Percentiles rank a stretch among this genome's conserved stretches.
Evolutionary conservation across 2,888 invertebrate genomes (phyloP).

Genomic region (Gymnocheta viridis): DNA sequence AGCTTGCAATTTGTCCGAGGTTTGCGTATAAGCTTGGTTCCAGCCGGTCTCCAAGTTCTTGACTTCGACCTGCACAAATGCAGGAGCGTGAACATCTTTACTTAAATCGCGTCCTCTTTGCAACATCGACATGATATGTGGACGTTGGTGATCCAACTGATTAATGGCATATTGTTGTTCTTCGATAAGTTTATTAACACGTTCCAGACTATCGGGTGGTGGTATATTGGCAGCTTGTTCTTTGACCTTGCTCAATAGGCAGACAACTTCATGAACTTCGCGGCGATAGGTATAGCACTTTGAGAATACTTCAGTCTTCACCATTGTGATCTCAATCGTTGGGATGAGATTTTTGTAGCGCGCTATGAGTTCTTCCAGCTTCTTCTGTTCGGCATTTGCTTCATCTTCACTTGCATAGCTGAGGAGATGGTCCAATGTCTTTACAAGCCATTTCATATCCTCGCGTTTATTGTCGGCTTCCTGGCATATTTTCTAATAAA

Average conservation of each 20-base stretch:
- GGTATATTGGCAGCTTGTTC: constrained; percentile 87
- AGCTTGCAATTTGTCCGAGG: constrained; percentile 90
- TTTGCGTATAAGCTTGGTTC: constrained; percentile 93
- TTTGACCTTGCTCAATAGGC: constrained; percentile 89
- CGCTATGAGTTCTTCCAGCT: constrained; percentile 90
- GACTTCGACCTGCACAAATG: constrained; percentile 92
- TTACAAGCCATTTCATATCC: constrained; percentile 97
- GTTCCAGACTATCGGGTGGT: constrained; percentile 87
- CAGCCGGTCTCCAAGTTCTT: constrained; percentile 92
- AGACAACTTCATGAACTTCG: constrained; percentile 93
- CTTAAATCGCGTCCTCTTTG: constrained; percentile 95
- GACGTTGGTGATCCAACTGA: constrained; percentile 91
- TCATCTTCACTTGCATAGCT: constrained; percentile 91
- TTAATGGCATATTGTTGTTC: constrained; percentile 92
- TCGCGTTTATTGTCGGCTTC: constrained; percentile 95
- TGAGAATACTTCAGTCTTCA: constrained; percentile 95
- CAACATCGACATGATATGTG: constrained; percentile 93
- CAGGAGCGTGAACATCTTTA: constrained; percentile 92
- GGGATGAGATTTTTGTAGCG: constrained; percentile 96
- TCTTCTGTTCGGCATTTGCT: constrained; percentile 90
- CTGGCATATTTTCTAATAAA: constrained; percentile 89
- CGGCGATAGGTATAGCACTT: constrained; percentile 95
- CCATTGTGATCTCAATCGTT: constrained; percentile 95
- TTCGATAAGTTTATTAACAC: constrained; percentile 88
- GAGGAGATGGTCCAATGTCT: constrained; percentile 92